phyloP scores from a whole-genome alignment of 2,888 invertebrate genomes.

The Odontothrips loti region DNA sequence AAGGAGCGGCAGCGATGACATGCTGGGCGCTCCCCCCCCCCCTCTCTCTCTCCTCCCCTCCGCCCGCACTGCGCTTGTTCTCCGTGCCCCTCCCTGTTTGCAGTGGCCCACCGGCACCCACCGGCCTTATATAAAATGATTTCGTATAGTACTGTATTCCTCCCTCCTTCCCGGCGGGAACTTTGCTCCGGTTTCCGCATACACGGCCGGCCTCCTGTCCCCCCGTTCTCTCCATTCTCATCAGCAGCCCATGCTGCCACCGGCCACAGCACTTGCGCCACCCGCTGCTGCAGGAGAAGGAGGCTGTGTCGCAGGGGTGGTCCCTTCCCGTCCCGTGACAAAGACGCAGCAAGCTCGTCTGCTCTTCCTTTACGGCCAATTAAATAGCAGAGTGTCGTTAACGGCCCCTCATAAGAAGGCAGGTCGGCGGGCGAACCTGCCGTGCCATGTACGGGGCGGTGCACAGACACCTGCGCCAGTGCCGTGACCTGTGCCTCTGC shows the following conservation, averaged over 20 bases:
- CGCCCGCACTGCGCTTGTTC: no score
- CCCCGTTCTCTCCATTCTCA: background rate
- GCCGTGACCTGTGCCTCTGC: no score
- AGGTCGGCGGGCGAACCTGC: no score
- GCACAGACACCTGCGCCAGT: no score
- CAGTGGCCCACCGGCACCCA: no score
- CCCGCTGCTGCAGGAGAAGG: background rate
- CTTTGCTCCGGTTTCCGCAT: no score
- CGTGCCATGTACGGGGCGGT: no score
- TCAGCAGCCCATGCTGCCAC: background rate
- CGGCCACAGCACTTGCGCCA: background rate
- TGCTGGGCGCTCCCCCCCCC: background rate
- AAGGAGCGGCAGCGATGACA: background rate
- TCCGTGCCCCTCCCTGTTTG: no score
- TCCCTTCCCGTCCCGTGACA: background rate
- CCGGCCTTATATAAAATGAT: no score
- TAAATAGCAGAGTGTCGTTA: background rate
- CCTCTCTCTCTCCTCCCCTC: background rate
- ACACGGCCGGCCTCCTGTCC: background rate
- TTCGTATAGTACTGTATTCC: no score
- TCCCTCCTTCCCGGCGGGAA: no score
- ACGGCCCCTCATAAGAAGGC: background rate
- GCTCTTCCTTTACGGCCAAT: slow-evolving; percentile 5
- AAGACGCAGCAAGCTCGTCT: background rate
- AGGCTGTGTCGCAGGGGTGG: background rate